Evolutionary conservation across 2,797 vertebrate genomes (phyloP).

Genomic region (Enteromius viviparus): DNA sequence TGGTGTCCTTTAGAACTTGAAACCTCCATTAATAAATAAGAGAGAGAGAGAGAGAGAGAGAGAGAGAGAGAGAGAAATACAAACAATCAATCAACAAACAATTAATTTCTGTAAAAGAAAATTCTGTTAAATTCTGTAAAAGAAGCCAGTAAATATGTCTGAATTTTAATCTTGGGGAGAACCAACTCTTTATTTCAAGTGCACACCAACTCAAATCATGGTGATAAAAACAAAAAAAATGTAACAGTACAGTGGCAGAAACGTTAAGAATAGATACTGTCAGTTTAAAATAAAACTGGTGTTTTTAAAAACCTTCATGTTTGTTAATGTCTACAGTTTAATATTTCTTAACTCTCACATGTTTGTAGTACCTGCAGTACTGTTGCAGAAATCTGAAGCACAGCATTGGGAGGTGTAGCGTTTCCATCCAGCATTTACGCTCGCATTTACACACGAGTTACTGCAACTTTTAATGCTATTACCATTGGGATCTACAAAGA

Average conservation of each 20-base stretch:
- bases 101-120: background rate
- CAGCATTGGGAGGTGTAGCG: slow-evolving; percentile 52
- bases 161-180: background rate
- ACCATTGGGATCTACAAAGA: slow-evolving; percentile 41
- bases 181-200: background rate
- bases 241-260: background rate
- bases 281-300: background rate
- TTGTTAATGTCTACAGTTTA: background rate
- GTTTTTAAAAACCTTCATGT: background rate
- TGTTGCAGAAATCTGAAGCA: slow-evolving; percentile 62
- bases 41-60: background rate
- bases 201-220: background rate
- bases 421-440: slow-evolving; percentile 51
- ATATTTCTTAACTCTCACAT: background rate
- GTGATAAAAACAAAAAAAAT: background rate
- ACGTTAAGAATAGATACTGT: background rate
- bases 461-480: background rate
- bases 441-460: slow-evolving; percentile 33
- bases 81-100: no score
- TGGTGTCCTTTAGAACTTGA: background rate
- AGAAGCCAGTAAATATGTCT: background rate
- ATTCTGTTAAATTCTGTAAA: background rate
- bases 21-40: background rate
- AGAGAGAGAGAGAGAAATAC: background rate
- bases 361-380: slow-evolving; percentile 53